Base-by-base conservation (phyloP, 2,888 invertebrate species). In the Sericinus montela region DNA sequence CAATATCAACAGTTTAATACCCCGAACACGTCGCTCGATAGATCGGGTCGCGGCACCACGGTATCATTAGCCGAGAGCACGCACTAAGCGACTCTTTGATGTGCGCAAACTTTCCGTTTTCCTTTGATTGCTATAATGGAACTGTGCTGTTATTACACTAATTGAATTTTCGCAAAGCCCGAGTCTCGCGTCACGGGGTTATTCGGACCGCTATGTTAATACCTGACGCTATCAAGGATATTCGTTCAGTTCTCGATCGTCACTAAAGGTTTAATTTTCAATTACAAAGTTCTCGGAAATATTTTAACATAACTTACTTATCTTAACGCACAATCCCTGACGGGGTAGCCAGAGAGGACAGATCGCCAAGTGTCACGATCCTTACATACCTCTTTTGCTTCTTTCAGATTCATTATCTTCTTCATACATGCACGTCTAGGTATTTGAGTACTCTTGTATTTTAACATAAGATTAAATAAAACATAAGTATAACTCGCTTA, bases 51-150 rank as follows among this genome's bases (percentile, higher is more conserved):
- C 59, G 55, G 53, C 69, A 60, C 65, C 58, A 61, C 65, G 67
- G 68, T 69, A 69, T 73, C 74, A 79, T 75, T 75, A 80, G 71
- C 69, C 53, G 47, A 29, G 48, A 56, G 65, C 65, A 66, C 69
- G 70, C 79, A 78, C 77, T 81, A 78, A 82, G 73, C 80, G 80
- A 71, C 72, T 76, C 82, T 84, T 84, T 82, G 83, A 82, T 80
- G 80, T 82, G 67, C 73, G 69, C 80, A 78, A 83, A 82, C 81
- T 83, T 85, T 80, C 74, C 49, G 77, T 72, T 79, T 81, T 79
- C 81, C 83, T 84, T 83, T 83, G 83, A 85, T 84, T 82, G 82
- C 71, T 68, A 75, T 85, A 82, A 84, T 83, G 84, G 83, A 80
- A 75, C 79, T 76, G 78, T 76, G 72, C 72, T 76, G 80, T 83